Evolutionary conservation across 1,140 invertebrate genomes (phyloP).

Genomic region (Pseudachorutes palmiensis): DNA sequence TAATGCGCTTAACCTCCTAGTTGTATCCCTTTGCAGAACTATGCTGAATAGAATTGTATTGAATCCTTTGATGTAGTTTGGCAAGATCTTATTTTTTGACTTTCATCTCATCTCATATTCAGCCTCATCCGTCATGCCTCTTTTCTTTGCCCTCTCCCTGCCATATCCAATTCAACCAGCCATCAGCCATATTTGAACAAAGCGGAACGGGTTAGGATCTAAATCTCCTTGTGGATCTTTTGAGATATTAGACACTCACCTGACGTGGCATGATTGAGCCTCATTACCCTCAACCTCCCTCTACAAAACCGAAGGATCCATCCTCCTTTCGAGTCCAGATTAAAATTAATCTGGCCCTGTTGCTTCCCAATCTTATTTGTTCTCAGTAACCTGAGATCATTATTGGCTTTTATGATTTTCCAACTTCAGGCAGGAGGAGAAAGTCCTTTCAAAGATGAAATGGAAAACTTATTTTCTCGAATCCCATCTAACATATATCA

Average conservation of each 20-base stretch:
- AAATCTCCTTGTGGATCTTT: not conserved
- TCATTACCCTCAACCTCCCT: not conserved
- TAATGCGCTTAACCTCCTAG: no score
- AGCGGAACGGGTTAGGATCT: no score
- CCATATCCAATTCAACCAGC: not conserved
- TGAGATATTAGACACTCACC: conserved; percentile 11
- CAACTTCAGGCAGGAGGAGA: not conserved
- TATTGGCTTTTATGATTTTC: not conserved
- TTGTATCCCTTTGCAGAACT: no score
- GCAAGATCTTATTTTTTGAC: not conserved
- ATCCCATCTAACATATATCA: no score
- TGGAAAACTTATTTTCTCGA: no score
- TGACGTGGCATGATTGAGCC: conserved; percentile 3
- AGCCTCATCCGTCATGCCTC: conserved; percentile 3
- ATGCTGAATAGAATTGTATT: not conserved
- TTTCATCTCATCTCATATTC: conserved; percentile 8
- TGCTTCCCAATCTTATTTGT: no score
- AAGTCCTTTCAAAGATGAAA: not conserved
- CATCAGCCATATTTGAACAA: not conserved
- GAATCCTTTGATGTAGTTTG: not conserved
- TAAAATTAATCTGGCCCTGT: no score
- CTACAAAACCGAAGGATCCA: not conserved
- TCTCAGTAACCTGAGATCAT: no score
- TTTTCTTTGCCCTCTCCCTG: not conserved
- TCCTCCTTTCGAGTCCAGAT: no score